These are phyloP conservation scores for Chionomys nivalis DNA, from an alignment of 2,113 vertebrate genomes.

Conservation along the genomic window DNA sequence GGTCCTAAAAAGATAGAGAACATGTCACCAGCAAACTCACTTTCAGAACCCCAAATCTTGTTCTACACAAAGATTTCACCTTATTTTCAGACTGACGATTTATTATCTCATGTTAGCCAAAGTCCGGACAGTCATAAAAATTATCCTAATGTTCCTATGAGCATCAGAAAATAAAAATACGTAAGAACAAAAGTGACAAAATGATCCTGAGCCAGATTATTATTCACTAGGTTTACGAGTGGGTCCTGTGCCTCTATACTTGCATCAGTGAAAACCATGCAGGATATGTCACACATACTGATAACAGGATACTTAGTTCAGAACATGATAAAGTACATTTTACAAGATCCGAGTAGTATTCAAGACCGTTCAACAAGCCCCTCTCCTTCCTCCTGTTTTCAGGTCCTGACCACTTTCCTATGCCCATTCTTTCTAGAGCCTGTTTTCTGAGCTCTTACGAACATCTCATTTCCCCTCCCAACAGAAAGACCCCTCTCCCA, in stretches of 20 bases:
- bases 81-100: neutral
- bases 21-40: neutral
- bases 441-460: neutral
- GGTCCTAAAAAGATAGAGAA: neutral
- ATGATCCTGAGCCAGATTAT: conserved; percentile 12
- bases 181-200: neutral
- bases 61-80: neutral
- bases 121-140: neutral
- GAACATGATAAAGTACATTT: neutral
- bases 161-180: neutral
- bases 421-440: neutral
- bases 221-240: neutral
- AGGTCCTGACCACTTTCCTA: neutral
- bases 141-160: neutral
- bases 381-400: neutral
- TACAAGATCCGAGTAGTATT: neutral
- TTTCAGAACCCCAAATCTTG: neutral
- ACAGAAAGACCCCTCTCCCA: neutral
- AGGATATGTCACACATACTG: neutral
- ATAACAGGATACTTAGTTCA: neutral
- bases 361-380: neutral
- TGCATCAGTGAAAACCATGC: neutral
- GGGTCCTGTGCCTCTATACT: neutral
- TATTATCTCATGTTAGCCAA: neutral
- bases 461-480: neutral